phyloP scores from a whole-genome alignment of 2,888 invertebrate species.

The Tipula confusa region DNA sequence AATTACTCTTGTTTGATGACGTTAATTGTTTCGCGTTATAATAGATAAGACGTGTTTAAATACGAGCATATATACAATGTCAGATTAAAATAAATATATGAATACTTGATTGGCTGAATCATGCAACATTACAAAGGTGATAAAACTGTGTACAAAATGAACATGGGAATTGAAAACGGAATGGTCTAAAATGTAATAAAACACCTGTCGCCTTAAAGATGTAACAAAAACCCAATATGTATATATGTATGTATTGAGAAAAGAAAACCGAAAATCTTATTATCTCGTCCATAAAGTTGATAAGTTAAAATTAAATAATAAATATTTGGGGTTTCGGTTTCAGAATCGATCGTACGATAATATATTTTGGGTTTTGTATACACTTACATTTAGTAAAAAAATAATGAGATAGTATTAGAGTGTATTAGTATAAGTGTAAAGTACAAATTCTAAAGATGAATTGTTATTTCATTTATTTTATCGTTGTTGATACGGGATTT shows the following conservation, averaged over 20 bases:
- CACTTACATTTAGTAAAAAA: background rate
- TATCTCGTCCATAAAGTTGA: background rate
- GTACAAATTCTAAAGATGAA: conserved; percentile 5
- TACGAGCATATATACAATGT: background rate
- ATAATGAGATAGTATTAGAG: conserved; percentile 14
- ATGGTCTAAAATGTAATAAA: background rate
- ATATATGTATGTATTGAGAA: too few relatives aligned
- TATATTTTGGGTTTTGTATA: background rate
- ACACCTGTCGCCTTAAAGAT: background rate
- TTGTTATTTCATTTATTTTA: background rate
- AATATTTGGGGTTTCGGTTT: background rate
- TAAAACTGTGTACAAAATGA: background rate
- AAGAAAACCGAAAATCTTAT: background rate
- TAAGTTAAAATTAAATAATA: background rate
- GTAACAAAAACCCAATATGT: background rate
- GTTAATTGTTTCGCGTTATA: background rate
- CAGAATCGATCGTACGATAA: background rate
- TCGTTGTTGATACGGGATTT: too few relatives aligned
- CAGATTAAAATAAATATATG: background rate
- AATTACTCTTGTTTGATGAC: conserved; percentile 1
- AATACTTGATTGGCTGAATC: background rate
- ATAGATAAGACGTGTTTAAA: background rate
- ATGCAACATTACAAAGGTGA: background rate
- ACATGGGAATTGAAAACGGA: background rate
- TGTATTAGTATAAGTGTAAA: background rate